Percentiles rank a stretch among this genome's conserved stretches.
phyloP scores from a whole-genome alignment of 2,888 invertebrate genomes.

The Anthoptus insignis region DNA sequence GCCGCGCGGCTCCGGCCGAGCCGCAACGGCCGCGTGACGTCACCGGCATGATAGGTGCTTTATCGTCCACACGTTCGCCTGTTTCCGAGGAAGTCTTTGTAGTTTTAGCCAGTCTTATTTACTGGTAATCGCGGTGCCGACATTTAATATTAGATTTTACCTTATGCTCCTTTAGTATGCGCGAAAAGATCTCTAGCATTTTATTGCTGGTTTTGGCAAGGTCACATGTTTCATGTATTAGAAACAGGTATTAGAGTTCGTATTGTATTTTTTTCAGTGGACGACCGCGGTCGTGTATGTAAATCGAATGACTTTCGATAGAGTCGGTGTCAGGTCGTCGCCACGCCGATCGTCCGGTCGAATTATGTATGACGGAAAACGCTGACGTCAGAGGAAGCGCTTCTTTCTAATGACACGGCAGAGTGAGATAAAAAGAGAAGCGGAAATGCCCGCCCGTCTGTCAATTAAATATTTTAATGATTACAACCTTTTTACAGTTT shows the following conservation, averaged over 20 bases:
- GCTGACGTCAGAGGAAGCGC: conserved; percentile 69
- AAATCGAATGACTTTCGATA: conserved; percentile 60
- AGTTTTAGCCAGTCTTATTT: conserved; percentile 34
- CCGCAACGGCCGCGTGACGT: conserved; percentile 71
- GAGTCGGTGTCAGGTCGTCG: conserved; percentile 48
- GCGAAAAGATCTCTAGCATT: too few relatives aligned
- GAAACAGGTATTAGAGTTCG: neutral
- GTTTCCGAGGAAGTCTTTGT: conserved; percentile 39
- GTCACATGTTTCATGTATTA: conserved; percentile 20
- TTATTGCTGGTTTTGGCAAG: conserved; percentile 34
- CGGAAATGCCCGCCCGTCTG: conserved; percentile 81
- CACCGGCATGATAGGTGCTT: conserved; percentile 70
- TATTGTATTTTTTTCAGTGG: conserved; percentile 22
- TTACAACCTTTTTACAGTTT: too few relatives aligned
- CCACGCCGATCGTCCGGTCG: conserved; percentile 56
- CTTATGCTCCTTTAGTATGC: too few relatives aligned
- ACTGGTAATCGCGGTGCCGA: too few relatives aligned
- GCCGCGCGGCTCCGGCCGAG: conserved; percentile 53
- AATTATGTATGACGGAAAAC: conserved; percentile 65
- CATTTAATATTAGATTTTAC: too few relatives aligned
- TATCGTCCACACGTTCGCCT: conserved; percentile 58
- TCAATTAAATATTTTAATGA: too few relatives aligned
- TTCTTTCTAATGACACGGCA: conserved; percentile 46
- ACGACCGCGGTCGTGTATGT: conserved; percentile 48
- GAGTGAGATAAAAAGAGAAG: conserved; percentile 69